Conservation (phyloP, 2,888 invertebrate species). For the Lasioglossum zephyrum region DNA sequence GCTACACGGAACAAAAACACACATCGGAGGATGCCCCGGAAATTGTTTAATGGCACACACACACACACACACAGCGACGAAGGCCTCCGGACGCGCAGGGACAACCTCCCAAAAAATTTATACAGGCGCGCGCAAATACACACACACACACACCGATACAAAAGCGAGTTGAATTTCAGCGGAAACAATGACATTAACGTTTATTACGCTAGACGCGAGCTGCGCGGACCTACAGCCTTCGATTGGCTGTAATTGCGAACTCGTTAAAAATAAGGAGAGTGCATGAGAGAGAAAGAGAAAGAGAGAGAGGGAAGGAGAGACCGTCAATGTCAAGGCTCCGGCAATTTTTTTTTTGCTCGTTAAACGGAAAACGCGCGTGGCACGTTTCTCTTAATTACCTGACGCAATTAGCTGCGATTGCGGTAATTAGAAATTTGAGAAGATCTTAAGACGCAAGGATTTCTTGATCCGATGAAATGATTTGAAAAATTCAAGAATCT, state of each 20-base stretch:
- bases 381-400: background rate
- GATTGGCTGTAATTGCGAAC: slow-evolving; percentile 17
- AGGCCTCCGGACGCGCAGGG: slow-evolving; percentile 33
- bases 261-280: slow-evolving; percentile 6
- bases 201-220: slow-evolving; percentile 8
- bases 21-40: slow-evolving; percentile 61
- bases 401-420: background rate
- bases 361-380: background rate
- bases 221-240: background rate
- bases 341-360: background rate
- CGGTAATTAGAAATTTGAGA: background rate
- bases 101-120: slow-evolving; percentile 49
- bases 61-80: background rate
- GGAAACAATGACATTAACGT: slow-evolving; percentile 48
- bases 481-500: no score
- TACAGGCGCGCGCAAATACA: background rate
- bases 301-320: background rate
- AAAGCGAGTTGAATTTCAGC: slow-evolving; percentile 23
- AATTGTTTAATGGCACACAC: slow-evolving; percentile 64
- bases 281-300: background rate
- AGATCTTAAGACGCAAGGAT: background rate
- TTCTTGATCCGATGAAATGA: background rate
- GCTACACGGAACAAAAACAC: slow-evolving; percentile 57
- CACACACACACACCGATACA: background rate
- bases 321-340: slow-evolving; percentile 43